phyloP scores from a whole-genome alignment of 35 echinoderm and acorn worm species.

The Acanthaster planci region DNA sequence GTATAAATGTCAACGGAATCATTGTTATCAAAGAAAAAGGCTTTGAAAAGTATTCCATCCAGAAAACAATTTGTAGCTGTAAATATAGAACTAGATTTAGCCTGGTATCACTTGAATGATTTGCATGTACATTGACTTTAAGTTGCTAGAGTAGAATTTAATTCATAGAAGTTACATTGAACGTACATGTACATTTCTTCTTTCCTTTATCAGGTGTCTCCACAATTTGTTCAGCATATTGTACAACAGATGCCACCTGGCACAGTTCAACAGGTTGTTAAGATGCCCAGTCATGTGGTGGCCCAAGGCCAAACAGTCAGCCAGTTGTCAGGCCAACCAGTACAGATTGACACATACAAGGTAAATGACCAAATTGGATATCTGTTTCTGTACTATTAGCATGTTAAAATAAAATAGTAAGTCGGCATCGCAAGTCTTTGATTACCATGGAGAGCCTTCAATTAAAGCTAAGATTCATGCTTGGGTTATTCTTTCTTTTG shows the following conservation, averaged over 20 bases:
- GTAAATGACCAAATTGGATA: background rate
- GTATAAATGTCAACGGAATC: too few relatives aligned
- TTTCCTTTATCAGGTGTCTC: background rate
- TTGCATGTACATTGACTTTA: too few relatives aligned
- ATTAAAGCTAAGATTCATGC: background rate
- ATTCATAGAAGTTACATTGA: too few relatives aligned
- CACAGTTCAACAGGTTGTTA: background rate
- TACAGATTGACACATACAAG: conserved; percentile 23
- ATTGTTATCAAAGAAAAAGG: too few relatives aligned
- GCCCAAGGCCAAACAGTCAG: background rate
- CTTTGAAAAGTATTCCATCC: too few relatives aligned
- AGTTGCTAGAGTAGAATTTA: too few relatives aligned
- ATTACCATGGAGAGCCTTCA: background rate
- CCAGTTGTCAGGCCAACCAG: conserved; percentile 1
- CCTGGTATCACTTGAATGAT: too few relatives aligned
- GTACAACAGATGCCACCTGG: conserved; percentile 15
- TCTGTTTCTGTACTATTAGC: background rate
- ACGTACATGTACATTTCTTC: too few relatives aligned
- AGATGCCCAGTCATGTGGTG: conserved; percentile 15
- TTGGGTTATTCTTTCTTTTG: too few relatives aligned
- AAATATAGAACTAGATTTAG: too few relatives aligned
- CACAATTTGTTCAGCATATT: conserved; percentile 5
- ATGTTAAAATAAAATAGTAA: background rate
- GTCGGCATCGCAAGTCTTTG: background rate
- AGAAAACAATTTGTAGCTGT: too few relatives aligned